Conservation (phyloP, 2,113 vertebrate genomes). For the Microtus oregoni region DNA sequence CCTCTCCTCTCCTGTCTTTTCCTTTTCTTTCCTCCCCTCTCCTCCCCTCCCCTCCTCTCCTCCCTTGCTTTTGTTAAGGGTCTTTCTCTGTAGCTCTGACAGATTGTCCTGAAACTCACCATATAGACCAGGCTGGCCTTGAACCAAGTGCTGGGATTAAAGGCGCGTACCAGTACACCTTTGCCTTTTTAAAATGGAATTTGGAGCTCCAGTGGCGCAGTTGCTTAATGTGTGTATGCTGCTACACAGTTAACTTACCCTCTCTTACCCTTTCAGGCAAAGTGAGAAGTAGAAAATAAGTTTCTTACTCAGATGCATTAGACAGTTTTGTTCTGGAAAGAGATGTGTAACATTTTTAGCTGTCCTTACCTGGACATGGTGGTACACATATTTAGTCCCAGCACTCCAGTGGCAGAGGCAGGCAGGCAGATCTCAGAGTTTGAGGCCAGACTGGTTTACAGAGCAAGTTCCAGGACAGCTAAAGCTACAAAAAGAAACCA, state of each 20-base stretch:
- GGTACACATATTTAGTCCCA: not conserved
- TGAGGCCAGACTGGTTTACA: not conserved
- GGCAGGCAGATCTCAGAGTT: not conserved
- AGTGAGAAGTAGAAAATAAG: constrained; percentile 39
- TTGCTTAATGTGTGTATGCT: not conserved
- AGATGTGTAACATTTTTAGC: not conserved
- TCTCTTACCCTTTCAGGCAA: not conserved
- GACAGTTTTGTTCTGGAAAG: constrained; percentile 29
- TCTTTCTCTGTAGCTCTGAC: not conserved
- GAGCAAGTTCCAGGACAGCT: not conserved
- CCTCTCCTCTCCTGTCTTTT: too few species aligned
- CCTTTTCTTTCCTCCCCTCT: too few species aligned
- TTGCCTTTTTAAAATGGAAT: not conserved
- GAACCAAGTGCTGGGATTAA: not conserved
- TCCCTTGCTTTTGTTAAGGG: not conserved
- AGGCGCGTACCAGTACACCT: not conserved
- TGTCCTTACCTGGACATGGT: not conserved
- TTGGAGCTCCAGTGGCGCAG: not conserved
- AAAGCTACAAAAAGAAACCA: not conserved
- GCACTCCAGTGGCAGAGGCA: not conserved
- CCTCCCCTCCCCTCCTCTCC: too few species aligned
- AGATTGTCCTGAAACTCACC: not conserved
- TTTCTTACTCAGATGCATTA: constrained; percentile 2
- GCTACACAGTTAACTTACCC: not conserved
- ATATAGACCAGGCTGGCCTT: not conserved